Evolutionary conservation across 1,140 invertebrate genomes (phyloP).

Genomic region (Philotrypesis tridentata): DNA sequence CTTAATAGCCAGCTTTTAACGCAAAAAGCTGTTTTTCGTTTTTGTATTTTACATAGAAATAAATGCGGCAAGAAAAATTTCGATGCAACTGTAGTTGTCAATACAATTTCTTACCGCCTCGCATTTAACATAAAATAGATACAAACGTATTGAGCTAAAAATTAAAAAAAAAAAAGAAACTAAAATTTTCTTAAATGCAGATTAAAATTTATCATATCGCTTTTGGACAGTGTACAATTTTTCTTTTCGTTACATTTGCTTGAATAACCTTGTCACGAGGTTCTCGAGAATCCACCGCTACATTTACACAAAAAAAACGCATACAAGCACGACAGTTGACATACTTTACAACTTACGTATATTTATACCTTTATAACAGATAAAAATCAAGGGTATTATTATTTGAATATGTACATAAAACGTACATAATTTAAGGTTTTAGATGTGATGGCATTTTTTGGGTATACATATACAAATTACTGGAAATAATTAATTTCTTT

Average conservation of each 20-base stretch:
- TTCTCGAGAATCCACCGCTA: neutral
- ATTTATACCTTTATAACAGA: constrained; percentile 45
- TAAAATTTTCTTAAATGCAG: neutral
- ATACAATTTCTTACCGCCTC: neutral
- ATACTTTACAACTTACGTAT: constrained; percentile 27
- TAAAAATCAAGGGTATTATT: constrained; percentile 42
- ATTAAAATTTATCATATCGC: neutral
- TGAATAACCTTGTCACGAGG: neutral
- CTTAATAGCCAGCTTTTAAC: neutral
- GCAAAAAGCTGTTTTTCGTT: neutral
- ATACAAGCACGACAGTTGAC: constrained; percentile 22
- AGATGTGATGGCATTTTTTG: constrained; percentile 48
- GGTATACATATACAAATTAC: neutral
- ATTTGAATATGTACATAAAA: constrained; percentile 10
- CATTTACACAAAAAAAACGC: constrained; percentile 7
- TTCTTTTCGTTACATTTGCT: neutral
- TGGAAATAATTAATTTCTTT: neutral
- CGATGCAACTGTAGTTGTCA: neutral
- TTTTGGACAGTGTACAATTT: neutral
- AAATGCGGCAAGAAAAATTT: neutral
- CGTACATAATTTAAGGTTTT: neutral
- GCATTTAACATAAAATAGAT: neutral
- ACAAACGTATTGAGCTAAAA: constrained; percentile 1
- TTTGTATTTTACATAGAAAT: neutral
- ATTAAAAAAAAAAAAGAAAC: neutral